A percentile compares a stretch with the other conserved stretches of the same genome.
These are phyloP conservation scores for Plusia festucae DNA, from an alignment of 2,888 invertebrate genomes.

Conservation along the genomic window DNA sequence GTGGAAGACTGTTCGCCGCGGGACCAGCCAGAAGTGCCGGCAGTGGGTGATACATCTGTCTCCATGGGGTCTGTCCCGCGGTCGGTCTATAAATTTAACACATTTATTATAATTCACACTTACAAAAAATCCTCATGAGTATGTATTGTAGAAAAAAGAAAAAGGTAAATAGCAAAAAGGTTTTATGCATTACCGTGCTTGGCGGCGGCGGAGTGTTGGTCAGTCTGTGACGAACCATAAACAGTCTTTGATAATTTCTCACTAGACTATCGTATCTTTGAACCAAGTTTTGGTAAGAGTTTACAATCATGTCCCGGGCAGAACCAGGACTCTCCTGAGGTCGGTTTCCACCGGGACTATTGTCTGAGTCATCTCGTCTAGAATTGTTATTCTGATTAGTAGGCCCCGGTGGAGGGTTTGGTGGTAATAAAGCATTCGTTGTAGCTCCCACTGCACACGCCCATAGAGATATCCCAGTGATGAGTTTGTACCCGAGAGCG, in stretches of 20 bases:
- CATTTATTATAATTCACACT: neutral
- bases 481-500: constrained; percentile 93
- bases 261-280: constrained; percentile 87
- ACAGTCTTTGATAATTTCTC: constrained; percentile 85
- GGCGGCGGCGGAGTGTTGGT: constrained; percentile 80
- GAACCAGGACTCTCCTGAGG: constrained; percentile 70
- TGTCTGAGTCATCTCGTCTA: constrained; percentile 70
- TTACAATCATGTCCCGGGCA: constrained; percentile 82
- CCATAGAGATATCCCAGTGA: constrained; percentile 93
- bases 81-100: constrained; percentile 86
- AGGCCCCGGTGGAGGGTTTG: constrained; percentile 64
- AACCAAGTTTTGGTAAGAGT: constrained; percentile 86
- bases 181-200: constrained; percentile 74
- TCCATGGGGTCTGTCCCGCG: constrained; percentile 93
- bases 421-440: constrained; percentile 67
- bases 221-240: constrained; percentile 84
- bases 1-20: constrained; percentile 50
- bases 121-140: no score
- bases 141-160: no score
- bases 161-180: constrained; percentile 20
- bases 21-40: constrained; percentile 61
- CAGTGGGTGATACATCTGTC: constrained; percentile 75
- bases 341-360: constrained; percentile 64
- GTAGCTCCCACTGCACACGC: constrained; percentile 64
- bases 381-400: constrained; percentile 68